Evolutionary conservation across 2,797 vertebrate genomes (phyloP), one percentile per base, ranked within the genome.

Genomic region (Acanthiza pusilla): DNA sequence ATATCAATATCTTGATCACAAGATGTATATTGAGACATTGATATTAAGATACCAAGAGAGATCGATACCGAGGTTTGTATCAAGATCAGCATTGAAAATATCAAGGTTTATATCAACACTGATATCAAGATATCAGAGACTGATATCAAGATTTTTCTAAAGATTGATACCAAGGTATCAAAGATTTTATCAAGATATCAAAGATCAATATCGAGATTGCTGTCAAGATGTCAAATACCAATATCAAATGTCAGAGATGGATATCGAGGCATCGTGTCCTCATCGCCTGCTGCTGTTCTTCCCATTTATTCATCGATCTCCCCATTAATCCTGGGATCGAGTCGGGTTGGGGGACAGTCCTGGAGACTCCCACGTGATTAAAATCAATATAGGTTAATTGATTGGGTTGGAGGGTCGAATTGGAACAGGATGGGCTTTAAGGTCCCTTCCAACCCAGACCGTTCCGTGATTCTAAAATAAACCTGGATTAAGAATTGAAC

Each of bases 401-500:
- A 9, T 21, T 36, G 16, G 17, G 22, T 38, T 71, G 18, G 36
- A 43, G 32, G 8, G 27, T 22, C 61, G n/a, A 54, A 15, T 62
- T 0, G 0, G 38, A 62, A 32, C 48, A 5, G 38, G n/a, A 18
- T 32, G 40, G 55, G 11, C 27, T 53, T 45, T 36, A 54, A 54
- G 10, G 11, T 72, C 23, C 40, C 48, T 45, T 45, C 57, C 67
- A 38, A n/a, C 27, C 40, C n/a, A n/a, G 12, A n/a, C 19, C 2
- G 0, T 21, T 53, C 47, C 0, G 0, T 26, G 40, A 27, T n/a
- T 54, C 48, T 22, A 34, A 63, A 72, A 19, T 10, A 11, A 27
- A 18, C 27, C 21, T 1, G 1, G 20, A 19, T 19, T 27, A 13
- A 13, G 40, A 47, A 34, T 34, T 66, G 32, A 47, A 47, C 27